Evolutionary conservation across 2,888 invertebrate genomes (phyloP).

Genomic region (Drosophila greeni): DNA sequence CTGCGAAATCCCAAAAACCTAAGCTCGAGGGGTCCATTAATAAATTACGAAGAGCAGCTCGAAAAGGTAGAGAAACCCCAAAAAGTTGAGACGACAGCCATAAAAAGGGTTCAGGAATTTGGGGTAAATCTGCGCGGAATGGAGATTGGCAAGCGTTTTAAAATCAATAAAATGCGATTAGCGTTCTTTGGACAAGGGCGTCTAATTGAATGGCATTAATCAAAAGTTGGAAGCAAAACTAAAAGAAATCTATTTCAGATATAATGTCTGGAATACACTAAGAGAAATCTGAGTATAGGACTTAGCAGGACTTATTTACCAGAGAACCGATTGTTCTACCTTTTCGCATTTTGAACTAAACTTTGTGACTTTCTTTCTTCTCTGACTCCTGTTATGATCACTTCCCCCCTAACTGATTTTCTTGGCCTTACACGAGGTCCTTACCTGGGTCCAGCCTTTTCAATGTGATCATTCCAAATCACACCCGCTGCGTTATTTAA

Average conservation of each 20-base stretch:
- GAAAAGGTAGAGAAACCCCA: conserved; percentile 29
- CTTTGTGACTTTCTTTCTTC: background rate
- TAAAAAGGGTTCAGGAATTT: conserved; percentile 37
- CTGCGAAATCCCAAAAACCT: conserved; percentile 20
- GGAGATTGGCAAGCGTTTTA: conserved; percentile 48
- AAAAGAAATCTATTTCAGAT: background rate
- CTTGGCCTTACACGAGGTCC: too few relatives aligned
- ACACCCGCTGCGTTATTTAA: conserved; percentile 70
- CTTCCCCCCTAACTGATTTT: background rate
- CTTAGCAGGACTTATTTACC: background rate
- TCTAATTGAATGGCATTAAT: conserved; percentile 36
- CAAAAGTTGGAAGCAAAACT: conserved; percentile 3
- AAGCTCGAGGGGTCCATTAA: conserved; percentile 61
- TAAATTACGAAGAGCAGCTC: conserved; percentile 60
- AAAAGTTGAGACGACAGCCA: background rate
- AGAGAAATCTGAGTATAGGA: background rate
- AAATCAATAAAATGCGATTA: conserved; percentile 62
- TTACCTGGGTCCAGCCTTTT: background rate
- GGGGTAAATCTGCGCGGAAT: conserved; percentile 33
- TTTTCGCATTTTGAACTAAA: background rate
- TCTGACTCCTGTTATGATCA: background rate
- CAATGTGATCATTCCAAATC: conserved; percentile 17
- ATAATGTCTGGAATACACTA: conserved; percentile 5
- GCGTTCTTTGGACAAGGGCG: conserved; percentile 32
- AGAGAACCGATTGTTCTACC: too few relatives aligned